These are phyloP conservation scores for Delphinapterus leucas DNA, from an alignment of 2,113 vertebrate species.

Conservation along the genomic window DNA sequence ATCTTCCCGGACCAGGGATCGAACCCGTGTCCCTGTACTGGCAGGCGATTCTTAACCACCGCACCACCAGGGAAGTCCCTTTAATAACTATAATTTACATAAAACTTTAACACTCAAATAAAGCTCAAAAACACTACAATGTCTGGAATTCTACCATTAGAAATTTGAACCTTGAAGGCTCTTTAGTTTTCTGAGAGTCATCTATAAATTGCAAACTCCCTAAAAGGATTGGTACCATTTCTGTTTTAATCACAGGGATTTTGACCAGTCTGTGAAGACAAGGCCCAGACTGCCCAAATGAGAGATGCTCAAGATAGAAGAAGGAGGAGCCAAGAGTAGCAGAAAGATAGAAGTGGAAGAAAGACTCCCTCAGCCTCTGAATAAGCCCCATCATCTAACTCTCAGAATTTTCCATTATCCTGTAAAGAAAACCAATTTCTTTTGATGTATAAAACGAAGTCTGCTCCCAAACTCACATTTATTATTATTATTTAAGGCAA, in stretches of 20 bases:
- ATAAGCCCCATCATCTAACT: background rate
- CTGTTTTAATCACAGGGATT: background rate
- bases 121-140: background rate
- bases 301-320: background rate
- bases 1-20: too few species aligned
- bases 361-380: background rate
- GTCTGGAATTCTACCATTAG: background rate
- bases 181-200: background rate
- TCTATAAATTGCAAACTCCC: background rate
- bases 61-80: background rate
- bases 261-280: background rate
- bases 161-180: background rate
- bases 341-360: background rate
- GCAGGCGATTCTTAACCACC: too few species aligned
- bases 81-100: background rate
- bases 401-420: background rate
- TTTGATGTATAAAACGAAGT: background rate
- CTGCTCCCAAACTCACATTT: background rate
- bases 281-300: background rate
- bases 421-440: background rate
- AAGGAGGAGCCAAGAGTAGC: background rate
- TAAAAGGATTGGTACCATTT: background rate
- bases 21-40: too few species aligned
- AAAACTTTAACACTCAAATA: background rate
- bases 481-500: background rate